Percentiles rank a stretch among this genome's conserved stretches.
phyloP scores from a whole-genome alignment of 2,888 invertebrate genomes.

The Apoderus coryli region DNA sequence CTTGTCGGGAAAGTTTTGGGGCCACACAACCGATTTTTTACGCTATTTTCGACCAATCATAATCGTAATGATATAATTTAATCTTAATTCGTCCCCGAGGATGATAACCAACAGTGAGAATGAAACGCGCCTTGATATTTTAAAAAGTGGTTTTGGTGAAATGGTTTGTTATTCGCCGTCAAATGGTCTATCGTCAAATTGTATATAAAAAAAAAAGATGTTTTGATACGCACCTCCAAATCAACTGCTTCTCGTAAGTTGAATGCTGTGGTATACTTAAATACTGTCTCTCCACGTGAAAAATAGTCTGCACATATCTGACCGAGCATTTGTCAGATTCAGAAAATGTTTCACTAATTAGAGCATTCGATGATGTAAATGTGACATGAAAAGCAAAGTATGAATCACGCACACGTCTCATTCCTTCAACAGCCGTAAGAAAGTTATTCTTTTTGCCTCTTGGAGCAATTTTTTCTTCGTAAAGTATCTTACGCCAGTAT shows the following conservation, averaged over 20 bases:
- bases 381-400: constrained; percentile 12
- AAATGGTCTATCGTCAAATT: too few species aligned
- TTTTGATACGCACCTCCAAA: constrained; percentile 12
- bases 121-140: too few species aligned
- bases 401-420: constrained; percentile 11
- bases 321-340: constrained; percentile 10
- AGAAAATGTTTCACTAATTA: constrained; percentile 10
- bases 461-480: constrained; percentile 12
- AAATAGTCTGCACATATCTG: constrained; percentile 9
- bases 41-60: too few species aligned
- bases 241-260: constrained; percentile 9
- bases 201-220: too few species aligned
- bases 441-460: constrained; percentile 8
- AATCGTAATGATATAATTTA: too few species aligned
- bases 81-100: too few species aligned
- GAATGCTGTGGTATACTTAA: constrained; percentile 10
- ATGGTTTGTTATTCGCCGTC: too few species aligned
- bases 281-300: constrained; percentile 9
- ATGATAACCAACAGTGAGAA: too few species aligned
- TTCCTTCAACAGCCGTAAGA: constrained; percentile 10
- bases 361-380: constrained; percentile 6
- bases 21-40: too few species aligned
- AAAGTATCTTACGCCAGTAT: constrained; percentile 11
- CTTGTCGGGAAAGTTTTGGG: too few species aligned
- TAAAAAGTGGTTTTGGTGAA: too few species aligned